Evolutionary conservation across 1,140 invertebrate genomes (phyloP), one percentile per base, ranked within the genome.

Genomic region (Pseudoatta argentina): DNA sequence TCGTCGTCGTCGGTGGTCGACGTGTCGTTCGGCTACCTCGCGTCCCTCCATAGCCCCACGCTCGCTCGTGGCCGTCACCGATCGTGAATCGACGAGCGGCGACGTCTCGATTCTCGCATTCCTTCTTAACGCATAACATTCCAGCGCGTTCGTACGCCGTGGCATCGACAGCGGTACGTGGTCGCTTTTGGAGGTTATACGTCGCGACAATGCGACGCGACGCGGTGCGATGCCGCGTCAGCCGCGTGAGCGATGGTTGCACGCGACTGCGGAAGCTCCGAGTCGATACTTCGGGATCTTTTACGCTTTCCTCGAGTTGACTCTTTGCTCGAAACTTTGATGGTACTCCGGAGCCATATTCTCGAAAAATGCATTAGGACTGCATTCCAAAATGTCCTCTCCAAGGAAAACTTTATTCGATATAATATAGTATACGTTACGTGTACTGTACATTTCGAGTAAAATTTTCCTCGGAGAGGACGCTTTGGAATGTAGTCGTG

Each of bases 11-110:
- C 77, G 82, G 55, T 75, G 82, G 48, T 75, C 83, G 86, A 77
- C 76, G 87, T 87, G 89, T 83, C 82, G 57, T 34, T 90, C 79
- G 21, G 21, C 81, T 86, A 87, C 85, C 39, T 8, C 88, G 87
- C 34, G 24, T 51, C 24, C 7, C 39, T 79, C 24, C 39, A 3
- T 5, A 30, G 21, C 30, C 7, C 16, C 27, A n/a, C 66, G 39
- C 39, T 34, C n/a, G 24, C 27, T 24, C 48, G 14, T 16, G 1
- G 16, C 30, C n/a, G 21, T 3, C 0, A 16, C 24, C 24, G 39
- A 55, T 30, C 16, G 24, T 59, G 48, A 1, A 12, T 24, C 30
- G 21, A 55, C 21, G 55, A 55, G 55, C 6, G 6, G 12, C 16
- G 53, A 39, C 48, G 5, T 64, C 12, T 30, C 24, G 44, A 24